Conservation (phyloP, 2,113 vertebrate species). For the Triplophysa siluroides region DNA sequence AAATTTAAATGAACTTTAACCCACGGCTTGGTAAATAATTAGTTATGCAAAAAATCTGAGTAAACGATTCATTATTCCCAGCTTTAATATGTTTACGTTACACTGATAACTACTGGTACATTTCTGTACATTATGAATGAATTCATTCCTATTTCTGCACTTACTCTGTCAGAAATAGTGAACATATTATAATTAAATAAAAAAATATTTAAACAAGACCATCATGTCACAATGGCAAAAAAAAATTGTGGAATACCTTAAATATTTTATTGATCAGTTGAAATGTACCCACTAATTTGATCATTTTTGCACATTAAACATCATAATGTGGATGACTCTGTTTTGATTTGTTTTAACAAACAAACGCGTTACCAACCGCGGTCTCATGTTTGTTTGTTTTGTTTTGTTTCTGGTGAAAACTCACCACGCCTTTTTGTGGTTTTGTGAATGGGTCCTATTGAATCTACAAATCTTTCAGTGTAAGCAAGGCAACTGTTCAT, state of each 20-base stretch:
- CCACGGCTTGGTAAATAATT: background rate
- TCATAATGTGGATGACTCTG: too few species aligned
- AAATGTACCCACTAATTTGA: background rate
- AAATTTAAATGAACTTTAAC: background rate
- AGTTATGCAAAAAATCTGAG: background rate
- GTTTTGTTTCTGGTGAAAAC: background rate
- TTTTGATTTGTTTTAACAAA: background rate
- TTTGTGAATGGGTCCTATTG: background rate
- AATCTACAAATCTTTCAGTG: background rate
- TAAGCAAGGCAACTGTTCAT: background rate
- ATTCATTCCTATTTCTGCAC: too few species aligned
- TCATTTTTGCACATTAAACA: background rate
- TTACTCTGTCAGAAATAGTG: too few species aligned
- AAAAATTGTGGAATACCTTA: too few species aligned
- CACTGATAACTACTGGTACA: too few species aligned
- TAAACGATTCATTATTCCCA: background rate
- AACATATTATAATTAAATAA: too few species aligned
- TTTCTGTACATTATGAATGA: too few species aligned
- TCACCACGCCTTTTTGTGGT: background rate
- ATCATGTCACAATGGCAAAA: too few species aligned
- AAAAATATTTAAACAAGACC: too few species aligned
- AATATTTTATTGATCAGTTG: too few species aligned
- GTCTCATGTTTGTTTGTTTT: slow-evolving; percentile 1
- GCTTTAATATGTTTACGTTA: background rate
- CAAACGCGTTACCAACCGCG: background rate